These are phyloP conservation scores for Ditylenchus dipsaci DNA, from an alignment of 1,140 invertebrate species.

Conservation along the genomic window DNA sequence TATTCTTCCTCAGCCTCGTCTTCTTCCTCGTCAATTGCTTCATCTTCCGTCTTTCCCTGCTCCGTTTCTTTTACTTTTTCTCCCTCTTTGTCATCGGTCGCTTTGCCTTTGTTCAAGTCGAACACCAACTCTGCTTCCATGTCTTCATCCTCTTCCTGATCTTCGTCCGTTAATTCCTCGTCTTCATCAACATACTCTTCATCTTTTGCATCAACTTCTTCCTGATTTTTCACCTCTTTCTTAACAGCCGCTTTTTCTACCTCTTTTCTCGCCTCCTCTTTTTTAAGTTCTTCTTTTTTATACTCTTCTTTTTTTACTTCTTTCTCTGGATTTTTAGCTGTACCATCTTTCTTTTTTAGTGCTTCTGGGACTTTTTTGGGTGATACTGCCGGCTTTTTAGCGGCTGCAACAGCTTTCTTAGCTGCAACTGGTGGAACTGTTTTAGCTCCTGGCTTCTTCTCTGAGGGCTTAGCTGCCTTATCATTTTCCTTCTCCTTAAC, in stretches of 20 bases:
- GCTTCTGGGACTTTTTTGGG: not conserved
- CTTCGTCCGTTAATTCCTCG: not conserved
- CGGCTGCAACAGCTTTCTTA: not conserved
- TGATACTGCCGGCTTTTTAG: not conserved
- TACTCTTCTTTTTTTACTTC: constrained; percentile 11
- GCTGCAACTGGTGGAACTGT: not conserved
- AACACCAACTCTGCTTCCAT: not conserved
- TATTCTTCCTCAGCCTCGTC: constrained; percentile 7
- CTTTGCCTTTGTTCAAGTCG: not conserved
- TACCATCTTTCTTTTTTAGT: constrained; percentile 7
- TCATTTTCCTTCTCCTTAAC: not conserved
- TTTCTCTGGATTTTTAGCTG: constrained; percentile 16
- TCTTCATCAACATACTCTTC: not conserved
- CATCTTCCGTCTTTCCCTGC: constrained; percentile 6
- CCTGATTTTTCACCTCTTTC: not conserved
- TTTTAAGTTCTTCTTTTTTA: constrained; percentile 18
- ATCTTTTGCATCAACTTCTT: constrained; percentile 7
- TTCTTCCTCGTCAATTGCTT: not conserved
- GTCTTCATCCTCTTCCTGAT: constrained; percentile 16
- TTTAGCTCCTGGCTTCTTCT: not conserved
- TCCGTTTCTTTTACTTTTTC: constrained; percentile 6
- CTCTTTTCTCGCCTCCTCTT: constrained; percentile 3
- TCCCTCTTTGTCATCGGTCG: not conserved
- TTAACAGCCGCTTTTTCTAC: constrained; percentile 2
- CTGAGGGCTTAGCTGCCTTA: not conserved